Evolutionary conservation across 2,888 invertebrate species (phyloP).

Genomic region (Pheosia tremula): DNA sequence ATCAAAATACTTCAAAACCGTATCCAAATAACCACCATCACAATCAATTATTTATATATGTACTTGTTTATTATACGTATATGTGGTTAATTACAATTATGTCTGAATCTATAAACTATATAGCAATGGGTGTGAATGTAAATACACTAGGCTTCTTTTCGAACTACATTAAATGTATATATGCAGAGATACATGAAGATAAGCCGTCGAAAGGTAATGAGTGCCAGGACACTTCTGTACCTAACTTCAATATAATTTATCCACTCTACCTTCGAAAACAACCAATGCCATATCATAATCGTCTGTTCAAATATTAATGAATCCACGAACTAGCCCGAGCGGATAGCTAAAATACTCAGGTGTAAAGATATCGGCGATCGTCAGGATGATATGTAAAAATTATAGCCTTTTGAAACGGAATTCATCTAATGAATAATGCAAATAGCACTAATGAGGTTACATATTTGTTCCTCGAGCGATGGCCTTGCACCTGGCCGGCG

Average conservation of each 20-base stretch:
- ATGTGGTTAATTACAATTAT: too few relatives aligned
- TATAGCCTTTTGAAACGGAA: conserved; percentile 31
- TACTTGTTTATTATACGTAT: too few relatives aligned
- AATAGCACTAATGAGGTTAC: conserved; percentile 53
- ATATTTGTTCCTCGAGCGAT: conserved; percentile 45
- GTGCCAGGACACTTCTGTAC: background rate
- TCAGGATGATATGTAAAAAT: conserved; percentile 30
- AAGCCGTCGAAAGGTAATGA: background rate
- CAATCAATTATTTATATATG: too few relatives aligned
- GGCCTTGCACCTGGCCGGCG: conserved; percentile 61
- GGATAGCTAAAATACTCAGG: conserved; percentile 50
- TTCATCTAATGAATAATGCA: conserved; percentile 54
- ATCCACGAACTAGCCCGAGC: conserved; percentile 23
- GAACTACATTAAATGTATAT: too few relatives aligned
- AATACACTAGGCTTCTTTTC: too few relatives aligned
- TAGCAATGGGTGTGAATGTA: too few relatives aligned
- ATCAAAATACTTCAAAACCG: too few relatives aligned
- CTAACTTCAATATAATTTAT: conserved; percentile 10
- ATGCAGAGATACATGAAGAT: too few relatives aligned
- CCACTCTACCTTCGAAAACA: conserved; percentile 21
- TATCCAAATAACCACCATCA: too few relatives aligned
- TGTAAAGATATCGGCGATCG: conserved; percentile 45
- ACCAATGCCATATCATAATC: conserved; percentile 22
- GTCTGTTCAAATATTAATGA: conserved; percentile 26
- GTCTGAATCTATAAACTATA: too few relatives aligned